These are phyloP conservation scores for Thunnus albacares DNA, from an alignment of 2,797 vertebrate genomes.

Conservation along the genomic window DNA sequence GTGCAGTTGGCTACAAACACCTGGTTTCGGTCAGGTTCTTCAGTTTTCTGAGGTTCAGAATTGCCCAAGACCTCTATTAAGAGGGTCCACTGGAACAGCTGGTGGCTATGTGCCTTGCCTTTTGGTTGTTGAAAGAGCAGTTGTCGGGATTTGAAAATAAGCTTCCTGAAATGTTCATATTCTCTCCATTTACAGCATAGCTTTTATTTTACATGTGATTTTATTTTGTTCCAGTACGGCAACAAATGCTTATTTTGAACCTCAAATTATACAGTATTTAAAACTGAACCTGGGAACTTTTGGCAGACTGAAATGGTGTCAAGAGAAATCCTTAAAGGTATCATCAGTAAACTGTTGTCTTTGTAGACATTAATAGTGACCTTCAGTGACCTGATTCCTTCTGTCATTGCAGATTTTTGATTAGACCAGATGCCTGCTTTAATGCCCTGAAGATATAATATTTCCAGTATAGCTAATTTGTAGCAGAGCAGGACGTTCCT, in stretches of 20 bases:
- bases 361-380: no score
- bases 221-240: not conserved
- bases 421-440: no score
- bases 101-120: not conserved
- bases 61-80: not conserved
- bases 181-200: not conserved
- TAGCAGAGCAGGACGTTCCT: not conserved
- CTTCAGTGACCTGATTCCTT: no score
- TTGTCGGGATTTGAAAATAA: not conserved
- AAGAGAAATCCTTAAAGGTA: not conserved
- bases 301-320: not conserved
- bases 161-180: not conserved
- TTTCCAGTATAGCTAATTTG: not conserved
- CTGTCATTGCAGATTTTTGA: not conserved
- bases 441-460: not conserved
- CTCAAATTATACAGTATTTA: not conserved
- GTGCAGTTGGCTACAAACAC: not conserved
- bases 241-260: not conserved
- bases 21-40: not conserved
- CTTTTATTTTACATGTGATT: not conserved
- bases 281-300: not conserved
- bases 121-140: not conserved
- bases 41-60: not conserved
- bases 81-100: constrained; percentile 2
- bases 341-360: not conserved